These are phyloP conservation scores for Lasioglossum oenotherae DNA, from an alignment of 2,888 invertebrate species.

Conservation along the genomic window DNA sequence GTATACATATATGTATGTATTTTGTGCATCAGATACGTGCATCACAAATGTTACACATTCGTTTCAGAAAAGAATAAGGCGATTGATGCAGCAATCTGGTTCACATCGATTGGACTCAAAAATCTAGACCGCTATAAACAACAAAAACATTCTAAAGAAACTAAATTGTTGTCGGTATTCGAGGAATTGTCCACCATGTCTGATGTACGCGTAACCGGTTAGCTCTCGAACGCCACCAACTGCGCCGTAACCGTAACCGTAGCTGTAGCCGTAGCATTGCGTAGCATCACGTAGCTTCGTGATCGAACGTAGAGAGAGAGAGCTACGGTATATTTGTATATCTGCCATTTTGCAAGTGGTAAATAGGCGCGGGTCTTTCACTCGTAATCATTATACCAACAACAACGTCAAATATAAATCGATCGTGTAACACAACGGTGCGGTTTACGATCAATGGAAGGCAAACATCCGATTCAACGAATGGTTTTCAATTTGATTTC, in stretches of 20 bases:
- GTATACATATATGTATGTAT: no score
- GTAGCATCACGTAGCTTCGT: not conserved
- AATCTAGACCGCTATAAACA: not conserved
- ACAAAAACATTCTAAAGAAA: not conserved
- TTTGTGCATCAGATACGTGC: no score
- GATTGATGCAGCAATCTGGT: not conserved
- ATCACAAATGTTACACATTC: no score
- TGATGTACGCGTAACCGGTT: constrained; percentile 6
- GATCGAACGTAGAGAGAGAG: constrained; percentile 4
- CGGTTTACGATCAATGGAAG: constrained; percentile 8
- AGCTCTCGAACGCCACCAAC: constrained; percentile 39
- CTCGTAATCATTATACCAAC: constrained; percentile 10
- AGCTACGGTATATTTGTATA: constrained; percentile 26
- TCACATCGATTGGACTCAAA: not conserved
- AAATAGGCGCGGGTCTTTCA: constrained; percentile 56
- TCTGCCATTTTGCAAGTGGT: constrained; percentile 68
- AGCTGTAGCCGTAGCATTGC: not conserved
- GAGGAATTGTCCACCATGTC: not conserved
- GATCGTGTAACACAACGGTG: not conserved
- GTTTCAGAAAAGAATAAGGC: not conserved
- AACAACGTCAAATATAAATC: constrained; percentile 13
- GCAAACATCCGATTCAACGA: not conserved
- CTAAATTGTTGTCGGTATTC: not conserved
- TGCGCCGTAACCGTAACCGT: constrained; percentile 25
- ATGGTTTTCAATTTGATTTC: not conserved